These are phyloP conservation scores for Petroica traversi DNA, from an alignment of 2,113 vertebrate species.

Conservation along the genomic window DNA sequence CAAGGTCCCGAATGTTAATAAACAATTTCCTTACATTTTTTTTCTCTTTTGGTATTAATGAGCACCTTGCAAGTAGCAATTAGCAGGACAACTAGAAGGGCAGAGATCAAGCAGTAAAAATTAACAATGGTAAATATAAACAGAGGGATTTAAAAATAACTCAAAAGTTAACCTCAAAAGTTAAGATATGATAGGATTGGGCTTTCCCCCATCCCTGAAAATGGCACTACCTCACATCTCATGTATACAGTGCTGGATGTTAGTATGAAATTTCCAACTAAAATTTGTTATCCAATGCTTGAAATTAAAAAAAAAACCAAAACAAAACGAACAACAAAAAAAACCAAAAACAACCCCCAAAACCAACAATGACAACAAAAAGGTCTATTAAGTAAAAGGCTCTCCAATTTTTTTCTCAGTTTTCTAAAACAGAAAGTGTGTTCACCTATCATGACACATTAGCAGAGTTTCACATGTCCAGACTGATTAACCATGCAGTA, in stretches of 20 bases:
- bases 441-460: neutral
- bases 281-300: neutral
- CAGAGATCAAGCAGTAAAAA: neutral
- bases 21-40: neutral
- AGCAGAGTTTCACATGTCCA: neutral
- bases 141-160: neutral
- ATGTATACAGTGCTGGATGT: neutral
- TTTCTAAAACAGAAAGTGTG: neutral
- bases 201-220: neutral
- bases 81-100: neutral
- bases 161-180: neutral
- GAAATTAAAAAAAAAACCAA: neutral
- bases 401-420: neutral
- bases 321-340: neutral
- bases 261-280: neutral
- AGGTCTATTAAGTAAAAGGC: neutral
- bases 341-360: neutral
- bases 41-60: neutral
- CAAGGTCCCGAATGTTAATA: neutral
- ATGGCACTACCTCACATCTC: neutral
- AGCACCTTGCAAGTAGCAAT: neutral
- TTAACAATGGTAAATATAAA: neutral
- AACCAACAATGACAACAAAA: neutral
- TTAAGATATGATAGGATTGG: neutral
- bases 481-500: neutral